Evolutionary conservation across 1,140 invertebrate species (phyloP).

Genomic region (Oppia nitens): DNA sequence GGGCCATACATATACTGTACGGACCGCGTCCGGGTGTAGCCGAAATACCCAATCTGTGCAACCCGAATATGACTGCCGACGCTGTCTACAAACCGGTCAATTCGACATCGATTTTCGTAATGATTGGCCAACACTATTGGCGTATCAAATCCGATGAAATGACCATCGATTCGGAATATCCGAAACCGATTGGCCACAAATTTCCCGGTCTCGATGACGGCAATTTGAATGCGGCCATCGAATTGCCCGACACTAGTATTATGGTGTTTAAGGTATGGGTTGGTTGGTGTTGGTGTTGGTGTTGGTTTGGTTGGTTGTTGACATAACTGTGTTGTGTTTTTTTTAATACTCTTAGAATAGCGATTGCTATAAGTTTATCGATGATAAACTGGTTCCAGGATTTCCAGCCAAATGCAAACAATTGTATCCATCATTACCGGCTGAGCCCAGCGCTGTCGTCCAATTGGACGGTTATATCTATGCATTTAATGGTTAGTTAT

Average conservation of each 20-base stretch:
- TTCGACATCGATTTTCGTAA: no score
- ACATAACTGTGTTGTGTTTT: no score
- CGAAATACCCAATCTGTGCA: neutral
- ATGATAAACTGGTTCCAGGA: no score
- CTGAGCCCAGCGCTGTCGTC: constrained; percentile 42
- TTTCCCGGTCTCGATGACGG: constrained; percentile 26
- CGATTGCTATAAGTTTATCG: no score
- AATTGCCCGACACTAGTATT: constrained; percentile 29
- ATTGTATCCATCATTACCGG: neutral
- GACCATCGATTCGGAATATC: neutral
- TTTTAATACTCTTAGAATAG: no score
- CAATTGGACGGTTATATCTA: no score
- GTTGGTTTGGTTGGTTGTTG: no score
- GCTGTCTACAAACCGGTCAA: no score
- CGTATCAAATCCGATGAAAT: neutral
- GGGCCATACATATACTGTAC: constrained; percentile 33
- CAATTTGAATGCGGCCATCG: constrained; percentile 36
- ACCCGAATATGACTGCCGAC: no score
- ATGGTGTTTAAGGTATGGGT: no score
- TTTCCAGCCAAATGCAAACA: constrained; percentile 7
- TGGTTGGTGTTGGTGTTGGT: no score
- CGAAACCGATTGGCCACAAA: neutral
- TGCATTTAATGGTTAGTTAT: no score
- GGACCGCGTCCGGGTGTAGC: constrained; percentile 22
- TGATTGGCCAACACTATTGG: neutral